These are phyloP conservation scores for Mus pahari DNA, from an alignment of 2,113 vertebrate species.

Conservation along the genomic window DNA sequence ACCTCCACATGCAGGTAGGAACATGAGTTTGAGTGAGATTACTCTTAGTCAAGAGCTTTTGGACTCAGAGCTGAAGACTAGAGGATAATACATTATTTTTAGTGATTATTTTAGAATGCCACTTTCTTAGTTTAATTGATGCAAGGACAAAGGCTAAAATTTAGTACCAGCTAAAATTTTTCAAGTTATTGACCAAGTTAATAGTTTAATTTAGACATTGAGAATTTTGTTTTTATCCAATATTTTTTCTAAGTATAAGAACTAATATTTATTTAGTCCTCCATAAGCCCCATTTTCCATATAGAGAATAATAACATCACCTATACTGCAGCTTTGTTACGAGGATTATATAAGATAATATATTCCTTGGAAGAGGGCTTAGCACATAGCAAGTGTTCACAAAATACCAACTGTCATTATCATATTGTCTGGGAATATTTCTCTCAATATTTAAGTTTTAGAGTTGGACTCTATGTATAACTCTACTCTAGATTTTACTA, in stretches of 20 bases:
- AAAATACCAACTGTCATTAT: not conserved
- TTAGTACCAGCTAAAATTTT: slow-evolving; percentile 1
- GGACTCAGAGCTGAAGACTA: not conserved
- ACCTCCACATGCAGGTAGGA: not conserved
- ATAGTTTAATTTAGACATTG: slow-evolving; percentile 6
- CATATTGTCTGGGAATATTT: not conserved
- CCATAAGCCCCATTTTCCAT: not conserved
- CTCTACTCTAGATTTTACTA: not conserved
- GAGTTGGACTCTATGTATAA: not conserved
- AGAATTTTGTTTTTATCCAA: not conserved
- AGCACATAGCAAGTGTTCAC: not conserved
- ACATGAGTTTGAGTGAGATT: not conserved
- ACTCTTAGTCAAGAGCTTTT: slow-evolving; percentile 21
- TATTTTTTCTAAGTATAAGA: not conserved
- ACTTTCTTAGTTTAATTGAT: not conserved
- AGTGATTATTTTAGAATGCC: not conserved
- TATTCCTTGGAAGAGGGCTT: not conserved
- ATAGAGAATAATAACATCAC: not conserved
- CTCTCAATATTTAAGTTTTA: not conserved
- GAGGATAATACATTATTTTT: not conserved
- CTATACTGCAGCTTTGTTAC: not conserved
- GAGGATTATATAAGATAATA: slow-evolving; percentile 1
- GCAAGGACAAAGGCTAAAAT: not conserved
- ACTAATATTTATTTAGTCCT: not conserved
- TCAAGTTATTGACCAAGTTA: not conserved